A percentile compares a stretch with the other conserved stretches of the same genome.
Evolutionary conservation across 2,113 vertebrate species (phyloP).

Genomic region (Conger conger): DNA sequence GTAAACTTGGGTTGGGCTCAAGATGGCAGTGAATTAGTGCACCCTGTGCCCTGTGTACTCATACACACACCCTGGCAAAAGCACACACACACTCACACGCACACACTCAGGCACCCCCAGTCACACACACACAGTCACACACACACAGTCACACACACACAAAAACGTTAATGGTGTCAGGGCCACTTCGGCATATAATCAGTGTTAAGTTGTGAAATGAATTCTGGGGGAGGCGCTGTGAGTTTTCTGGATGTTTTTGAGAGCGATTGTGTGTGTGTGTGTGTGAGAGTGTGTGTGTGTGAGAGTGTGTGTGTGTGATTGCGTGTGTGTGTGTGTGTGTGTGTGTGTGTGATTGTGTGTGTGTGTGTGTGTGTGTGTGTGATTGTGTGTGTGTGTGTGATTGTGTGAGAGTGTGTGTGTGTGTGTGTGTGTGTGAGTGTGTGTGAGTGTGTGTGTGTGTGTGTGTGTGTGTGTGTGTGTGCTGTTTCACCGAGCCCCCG

Average conservation of each 20-base stretch:
- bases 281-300: no score
- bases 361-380: no score
- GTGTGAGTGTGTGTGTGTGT: no score
- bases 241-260: neutral
- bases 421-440: no score
- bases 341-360: no score
- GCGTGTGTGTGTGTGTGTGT: no score
- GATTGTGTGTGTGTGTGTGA: no score
- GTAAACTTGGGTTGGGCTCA: neutral
- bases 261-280: neutral
- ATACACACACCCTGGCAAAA: neutral
- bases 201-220: neutral
- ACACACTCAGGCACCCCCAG: neutral
- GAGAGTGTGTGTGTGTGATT: no score
- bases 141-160: neutral
- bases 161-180: no score
- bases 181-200: neutral
- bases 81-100: neutral
- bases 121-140: neutral
- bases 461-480: no score
- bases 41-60: neutral
- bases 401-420: no score
- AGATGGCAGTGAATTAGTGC: neutral
- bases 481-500: no score
- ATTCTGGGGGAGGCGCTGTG: neutral